Evolutionary conservation across 2,113 vertebrate genomes (phyloP).

Genomic region (Cricetomys ansorgei): DNA sequence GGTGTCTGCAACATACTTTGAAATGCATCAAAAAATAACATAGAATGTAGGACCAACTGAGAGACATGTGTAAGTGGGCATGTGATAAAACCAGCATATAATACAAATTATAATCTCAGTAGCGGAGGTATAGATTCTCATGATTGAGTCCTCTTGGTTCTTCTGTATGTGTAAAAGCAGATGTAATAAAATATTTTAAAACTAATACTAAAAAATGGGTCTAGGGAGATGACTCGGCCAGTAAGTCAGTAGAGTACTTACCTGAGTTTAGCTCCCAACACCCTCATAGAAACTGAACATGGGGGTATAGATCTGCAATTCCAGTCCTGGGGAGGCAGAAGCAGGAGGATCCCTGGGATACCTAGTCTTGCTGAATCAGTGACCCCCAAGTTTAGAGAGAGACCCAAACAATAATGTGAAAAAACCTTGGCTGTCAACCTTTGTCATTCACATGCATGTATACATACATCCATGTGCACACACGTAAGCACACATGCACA

Average conservation of each 20-base stretch:
- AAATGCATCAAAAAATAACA: slow-evolving; percentile 52
- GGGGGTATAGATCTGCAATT: neutral
- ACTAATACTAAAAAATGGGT: neutral
- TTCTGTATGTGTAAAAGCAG: slow-evolving; percentile 3
- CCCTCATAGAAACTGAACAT: neutral
- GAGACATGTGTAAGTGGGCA: neutral
- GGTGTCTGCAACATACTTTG: neutral
- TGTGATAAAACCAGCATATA: slow-evolving; percentile 14
- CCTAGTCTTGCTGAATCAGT: neutral
- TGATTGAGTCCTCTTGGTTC: neutral
- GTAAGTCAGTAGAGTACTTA: neutral
- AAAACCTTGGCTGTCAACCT: neutral
- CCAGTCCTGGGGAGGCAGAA: neutral
- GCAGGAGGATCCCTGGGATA: neutral
- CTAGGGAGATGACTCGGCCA: neutral
- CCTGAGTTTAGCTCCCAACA: neutral
- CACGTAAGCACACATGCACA: neutral
- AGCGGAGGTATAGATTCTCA: neutral
- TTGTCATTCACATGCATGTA: too few species aligned
- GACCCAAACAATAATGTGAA: neutral
- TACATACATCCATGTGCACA: too few species aligned
- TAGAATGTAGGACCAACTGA: neutral
- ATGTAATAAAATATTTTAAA: neutral
- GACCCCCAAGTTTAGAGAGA: neutral
- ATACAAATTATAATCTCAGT: neutral